phyloP scores from a whole-genome alignment of 2,113 vertebrate genomes.

The Rhineura floridana region DNA sequence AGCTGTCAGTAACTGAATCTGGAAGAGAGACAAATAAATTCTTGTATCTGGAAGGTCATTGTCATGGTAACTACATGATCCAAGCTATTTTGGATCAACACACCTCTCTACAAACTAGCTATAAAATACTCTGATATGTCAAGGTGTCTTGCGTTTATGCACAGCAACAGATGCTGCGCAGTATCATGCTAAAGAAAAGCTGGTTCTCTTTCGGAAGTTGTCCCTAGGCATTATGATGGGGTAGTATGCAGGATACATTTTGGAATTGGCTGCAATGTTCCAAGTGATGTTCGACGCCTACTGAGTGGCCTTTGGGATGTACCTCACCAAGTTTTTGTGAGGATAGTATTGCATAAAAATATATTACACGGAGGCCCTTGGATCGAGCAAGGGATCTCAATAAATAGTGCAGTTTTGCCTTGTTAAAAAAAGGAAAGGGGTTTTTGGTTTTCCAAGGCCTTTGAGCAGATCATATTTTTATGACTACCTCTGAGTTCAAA shows the following conservation, averaged over 20 bases:
- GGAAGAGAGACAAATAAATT: conserved; percentile 44
- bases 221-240: background rate
- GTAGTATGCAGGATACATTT: background rate
- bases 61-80: conserved; percentile 49
- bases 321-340: too few species aligned
- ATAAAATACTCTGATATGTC: conserved; percentile 11
- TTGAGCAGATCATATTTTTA: too few species aligned
- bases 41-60: conserved; percentile 44
- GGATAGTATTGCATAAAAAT: too few species aligned
- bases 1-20: conserved; percentile 60
- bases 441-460: too few species aligned
- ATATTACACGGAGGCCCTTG: background rate
- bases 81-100: conserved; percentile 1
- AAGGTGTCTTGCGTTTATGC: background rate
- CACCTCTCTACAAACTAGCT: conserved; percentile 7
- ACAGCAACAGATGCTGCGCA: conserved; percentile 1
- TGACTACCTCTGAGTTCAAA: too few species aligned
- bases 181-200: background rate
- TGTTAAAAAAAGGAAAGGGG: too few species aligned
- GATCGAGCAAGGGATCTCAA: too few species aligned
- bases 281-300: background rate
- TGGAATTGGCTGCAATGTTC: background rate
- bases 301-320: background rate
- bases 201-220: background rate
- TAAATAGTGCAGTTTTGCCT: too few species aligned